Evolutionary conservation across 2,797 vertebrate genomes (phyloP), one percentile per base, ranked within the genome.

Genomic region (Helarctos malayanus): DNA sequence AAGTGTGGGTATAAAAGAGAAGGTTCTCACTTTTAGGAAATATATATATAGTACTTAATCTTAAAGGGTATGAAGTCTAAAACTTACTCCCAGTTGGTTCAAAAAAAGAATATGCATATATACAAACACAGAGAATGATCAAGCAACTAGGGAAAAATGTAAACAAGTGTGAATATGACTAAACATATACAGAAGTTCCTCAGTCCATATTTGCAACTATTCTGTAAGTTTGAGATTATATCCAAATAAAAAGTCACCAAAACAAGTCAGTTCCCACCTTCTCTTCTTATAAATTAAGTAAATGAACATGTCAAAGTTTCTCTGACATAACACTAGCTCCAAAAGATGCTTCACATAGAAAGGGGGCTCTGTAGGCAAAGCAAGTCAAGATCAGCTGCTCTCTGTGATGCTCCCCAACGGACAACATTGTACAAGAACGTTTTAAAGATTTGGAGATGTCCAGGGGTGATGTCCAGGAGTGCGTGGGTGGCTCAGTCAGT

Each of bases 211-310:
- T 49, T 94, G 23, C 19, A 49, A 29, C 52, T 87, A 41, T 45
- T 81, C 65, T 82, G 2, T 91, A 84, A 80, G 4, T 91, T 47
- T 91, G 52, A 93, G 49, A 96, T 78, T 85, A 49, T 71, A 92
- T 41, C 68, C 87, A 96, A 96, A 89, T 93, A 49, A 94, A 95
- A 94, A 92, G 45, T 93, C 71, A 91, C 57, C 65, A 54, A 81
- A 95, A 95, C 41, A 95, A 79, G 47, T 91, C 52, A 73, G 65
- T 81, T 84, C 35, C 52, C 38, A 59, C 68, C 52, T 95, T 78
- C 11, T 79, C 85, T 59, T 69, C 56, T 68, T 85, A 94, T 13
- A 47, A 93, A 89, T 69, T 69, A 88, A 94, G 52, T 92, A 86
- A 89, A 84, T n/a, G 61, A 19, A 18, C 89, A 89, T 82, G 57